Base-by-base conservation (phyloP, 2,888 invertebrate genomes). In the Galerucella calmariensis region DNA sequence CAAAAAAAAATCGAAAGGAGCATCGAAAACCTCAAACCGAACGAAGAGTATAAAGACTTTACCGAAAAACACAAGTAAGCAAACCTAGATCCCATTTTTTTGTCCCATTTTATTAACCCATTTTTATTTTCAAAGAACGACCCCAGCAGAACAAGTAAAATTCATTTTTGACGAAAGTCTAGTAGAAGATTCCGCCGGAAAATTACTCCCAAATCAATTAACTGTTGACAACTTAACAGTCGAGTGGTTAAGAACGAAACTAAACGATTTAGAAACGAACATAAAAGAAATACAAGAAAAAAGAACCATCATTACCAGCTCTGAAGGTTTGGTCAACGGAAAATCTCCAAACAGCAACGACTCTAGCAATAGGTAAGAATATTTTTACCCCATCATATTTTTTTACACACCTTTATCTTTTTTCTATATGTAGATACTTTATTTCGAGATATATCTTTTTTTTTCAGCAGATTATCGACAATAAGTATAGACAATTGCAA, bases 161-260 rank as follows among this genome's bases (percentile, higher is more conserved):
- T 96, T 97, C 85, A 92, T 92, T 69, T 97, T 97, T 87, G 97
- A 97, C 87, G 94, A 95, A 83, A 93, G 93, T 81, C 90, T 97
- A 75, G 94, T 97, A 51, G 95, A 96, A 83, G 96, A 97, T 82
- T 95, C 95, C 69, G 94, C 94, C 68, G 96, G 97, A 10, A 95
- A 94, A 86, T 90, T 97, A 67, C 91, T 93, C 82, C 94, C 95
- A n/a, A 95, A 95, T 88, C 94, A 94, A 84, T 86, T 98, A 79
- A 95, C 97, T 0, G 95, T 97, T 0, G 97, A 98, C 87, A 97
- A 97, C 87, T 90, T 97, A 46, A 98, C 97, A 0, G 93, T 96
- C 56, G 97, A 97, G 83, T 95, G 95, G 93, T 88, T 98, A 73
- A 92, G 95, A 82, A 93, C 93, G 79, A 94, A 94, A 84, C 88